These are phyloP conservation scores for Bactericera cockerelli DNA, from an alignment of 1,140 invertebrate genomes.

Conservation along the genomic window DNA sequence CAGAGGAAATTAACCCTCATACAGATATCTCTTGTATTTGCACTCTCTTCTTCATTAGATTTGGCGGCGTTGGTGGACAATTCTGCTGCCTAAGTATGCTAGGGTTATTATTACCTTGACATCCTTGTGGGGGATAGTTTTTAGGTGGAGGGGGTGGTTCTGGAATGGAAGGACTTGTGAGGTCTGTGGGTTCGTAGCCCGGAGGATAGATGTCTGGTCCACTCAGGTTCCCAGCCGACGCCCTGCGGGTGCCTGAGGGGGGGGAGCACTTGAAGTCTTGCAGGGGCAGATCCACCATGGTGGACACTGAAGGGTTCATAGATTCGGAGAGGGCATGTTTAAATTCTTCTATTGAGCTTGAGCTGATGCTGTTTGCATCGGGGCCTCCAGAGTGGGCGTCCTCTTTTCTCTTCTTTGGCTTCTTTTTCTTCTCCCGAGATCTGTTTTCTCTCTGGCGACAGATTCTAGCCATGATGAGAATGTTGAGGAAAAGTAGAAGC, in stretches of 20 bases:
- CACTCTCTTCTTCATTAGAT: constrained; percentile 10
- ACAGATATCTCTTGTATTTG: constrained; percentile 14
- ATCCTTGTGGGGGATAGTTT: neutral
- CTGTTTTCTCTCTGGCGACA: constrained; percentile 55
- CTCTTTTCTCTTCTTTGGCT: neutral
- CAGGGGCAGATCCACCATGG: constrained; percentile 19
- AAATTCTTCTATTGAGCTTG: constrained; percentile 8
- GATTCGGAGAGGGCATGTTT: constrained; percentile 2
- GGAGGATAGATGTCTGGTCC: neutral
- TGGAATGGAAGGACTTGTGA: constrained; percentile 8
- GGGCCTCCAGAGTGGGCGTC: neutral
- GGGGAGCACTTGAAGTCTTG: constrained; percentile 5
- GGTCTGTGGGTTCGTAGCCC: neutral
- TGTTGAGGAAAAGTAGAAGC: constrained; percentile 65
- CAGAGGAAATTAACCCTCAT: neutral
- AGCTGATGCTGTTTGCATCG: constrained; percentile 1
- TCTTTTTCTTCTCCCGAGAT: neutral
- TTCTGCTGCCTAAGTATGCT: neutral
- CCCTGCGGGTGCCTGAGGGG: neutral
- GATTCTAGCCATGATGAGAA: constrained; percentile 73
- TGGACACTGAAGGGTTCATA: constrained; percentile 13
- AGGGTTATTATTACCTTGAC: neutral
- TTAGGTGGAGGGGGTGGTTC: constrained; percentile 11
- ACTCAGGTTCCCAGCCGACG: neutral
- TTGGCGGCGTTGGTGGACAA: neutral